Evolutionary conservation across 30 jellyfish, hydroid and myxozoan species (phyloP), one percentile per base, ranked within the genome.

Genomic region (Turritopsis rubra): DNA sequence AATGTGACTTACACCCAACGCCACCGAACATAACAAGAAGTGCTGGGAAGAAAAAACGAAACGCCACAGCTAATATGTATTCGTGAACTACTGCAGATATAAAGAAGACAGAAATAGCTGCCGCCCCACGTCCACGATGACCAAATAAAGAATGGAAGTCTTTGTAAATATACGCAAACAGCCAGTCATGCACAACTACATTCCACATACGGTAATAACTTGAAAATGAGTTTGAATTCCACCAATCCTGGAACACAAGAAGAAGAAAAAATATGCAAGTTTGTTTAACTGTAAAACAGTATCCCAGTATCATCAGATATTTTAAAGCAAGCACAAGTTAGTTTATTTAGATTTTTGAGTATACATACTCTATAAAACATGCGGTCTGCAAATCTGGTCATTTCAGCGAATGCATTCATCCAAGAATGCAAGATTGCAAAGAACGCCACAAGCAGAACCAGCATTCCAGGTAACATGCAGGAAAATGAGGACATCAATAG

Each of bases 171-270:
- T 92, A 92, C 1, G 98, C 91, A 77, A 31, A 87, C 65, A 87
- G 71, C 98, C 98, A 92, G 79, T 92, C 98, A 60, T 88, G 96
- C 0, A 92, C 98, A 54, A 92, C 98, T 7, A 92, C 96, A 68
- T 92, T 92, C 98, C 98, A 92, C 94, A 83, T 92, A n/a, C 96
- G 84, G 84, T 92, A 92, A 52, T 81, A 92, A 8, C 91, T 88
- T 29, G 96, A 86, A 89, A 75, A 92, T 16, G 96, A 87, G 81
- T 65, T 81, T 8, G 96, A 80, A 75, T 92, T 92, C 98, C 98
- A 92, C 98, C 98, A 92, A 85, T 92, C 98, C 98, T 92, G 81
- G 0, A 71, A 29, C 52, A 54, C 71, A 1, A 66, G 65, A 66
- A 41, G n/a, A n/a, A n/a, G n/a, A n/a, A n/a, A n/a, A n/a, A n/a